Evolutionary conservation across 2,888 invertebrate genomes (phyloP), one percentile per base, ranked within the genome.

Genomic region (Melinaea menophilus): DNA sequence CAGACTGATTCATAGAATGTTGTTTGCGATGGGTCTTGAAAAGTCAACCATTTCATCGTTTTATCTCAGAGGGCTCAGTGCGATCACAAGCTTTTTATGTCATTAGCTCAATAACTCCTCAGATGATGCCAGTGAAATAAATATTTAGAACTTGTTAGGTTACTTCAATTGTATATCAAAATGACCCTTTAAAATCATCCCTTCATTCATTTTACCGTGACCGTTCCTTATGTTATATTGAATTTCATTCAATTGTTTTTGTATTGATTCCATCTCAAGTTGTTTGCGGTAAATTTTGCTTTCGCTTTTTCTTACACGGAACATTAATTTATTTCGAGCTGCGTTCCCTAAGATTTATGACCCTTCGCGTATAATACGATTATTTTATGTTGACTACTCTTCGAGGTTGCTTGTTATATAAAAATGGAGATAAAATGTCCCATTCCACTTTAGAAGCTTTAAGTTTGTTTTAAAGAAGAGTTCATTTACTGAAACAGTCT

Each of bases 271-370:
- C 35, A 57, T 58, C 54, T 59, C 55, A 22, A 57, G 62, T 46
- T 59, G 59, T 66, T 66, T 62, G 64, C 64, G 66, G 66, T 67
- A 51, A 51, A 51, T 65, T 62, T 67, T 61, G 60, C 63, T 56
- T 58, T 46, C 13, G 58, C 58, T 58, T 58, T 65, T 63, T 61
- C 63, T 65, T 68, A 34, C 48, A 47, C 66, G 58, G 62, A 54
- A 57, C 72, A 72, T 71, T 71, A 71, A 70, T 70, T 66, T 65
- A 65, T 69, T 69, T 67, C 57, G 67, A 64, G 56, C 51, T 51
- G 51, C 69, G 63, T 41, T 65, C 69, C 46, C 35, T 56, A 48
- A 67, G 69, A 69, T 69, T 69, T 69, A 69, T 62, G 69, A 63
- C 7, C 54, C 47, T 31, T 51, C 58, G 31, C 55, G 59, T 57